Evolutionary conservation across 2,888 invertebrate species (phyloP).

Genomic region (Lasioglossum pauxillum): DNA sequence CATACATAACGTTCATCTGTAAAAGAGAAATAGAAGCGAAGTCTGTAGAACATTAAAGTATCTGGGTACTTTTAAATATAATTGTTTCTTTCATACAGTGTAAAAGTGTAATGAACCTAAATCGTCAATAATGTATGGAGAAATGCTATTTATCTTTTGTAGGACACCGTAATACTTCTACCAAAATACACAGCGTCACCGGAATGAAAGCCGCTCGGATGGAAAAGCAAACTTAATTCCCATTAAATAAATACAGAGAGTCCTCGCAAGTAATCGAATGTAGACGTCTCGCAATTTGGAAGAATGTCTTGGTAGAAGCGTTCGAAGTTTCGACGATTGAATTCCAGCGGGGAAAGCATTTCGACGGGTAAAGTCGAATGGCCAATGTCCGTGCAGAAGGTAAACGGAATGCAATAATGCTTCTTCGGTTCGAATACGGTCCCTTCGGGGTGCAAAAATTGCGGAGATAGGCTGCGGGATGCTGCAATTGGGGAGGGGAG

Average conservation of each 20-base stretch:
- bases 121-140: neutral
- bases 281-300: neutral
- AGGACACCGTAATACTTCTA: neutral
- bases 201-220: neutral
- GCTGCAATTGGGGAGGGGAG: slow-evolving; percentile 36
- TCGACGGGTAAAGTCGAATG: neutral
- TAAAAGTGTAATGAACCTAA: neutral
- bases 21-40: neutral
- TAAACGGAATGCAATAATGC: slow-evolving; percentile 34
- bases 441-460: slow-evolving; percentile 60
- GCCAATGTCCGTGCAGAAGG: slow-evolving; percentile 1
- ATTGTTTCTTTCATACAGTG: neutral
- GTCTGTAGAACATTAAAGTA: neutral
- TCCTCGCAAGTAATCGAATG: neutral
- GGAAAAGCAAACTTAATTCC: neutral
- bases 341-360: neutral
- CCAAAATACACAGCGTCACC: neutral
- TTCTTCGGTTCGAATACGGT: slow-evolving; percentile 39
- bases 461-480: slow-evolving; percentile 53
- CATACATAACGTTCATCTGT: neutral
- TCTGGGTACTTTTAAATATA: neutral
- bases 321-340: neutral
- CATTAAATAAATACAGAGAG: neutral
- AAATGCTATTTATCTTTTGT: neutral
- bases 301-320: neutral